Percentiles rank a stretch among this genome's conserved stretches.
Evolutionary conservation across 2,888 invertebrate species (phyloP).

Genomic region (Apeira syringaria): DNA sequence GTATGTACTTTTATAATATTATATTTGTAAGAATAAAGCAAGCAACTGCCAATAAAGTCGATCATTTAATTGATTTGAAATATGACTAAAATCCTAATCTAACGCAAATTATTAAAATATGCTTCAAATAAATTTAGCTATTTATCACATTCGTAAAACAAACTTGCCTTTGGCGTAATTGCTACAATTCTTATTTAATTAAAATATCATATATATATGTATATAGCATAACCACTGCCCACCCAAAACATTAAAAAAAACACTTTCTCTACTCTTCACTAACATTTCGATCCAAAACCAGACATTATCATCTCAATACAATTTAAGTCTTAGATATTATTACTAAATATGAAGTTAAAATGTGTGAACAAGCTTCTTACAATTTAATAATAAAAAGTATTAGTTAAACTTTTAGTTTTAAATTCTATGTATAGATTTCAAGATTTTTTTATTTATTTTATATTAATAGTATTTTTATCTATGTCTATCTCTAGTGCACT

Average conservation of each 20-base stretch:
- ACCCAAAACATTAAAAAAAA: constrained; percentile 45
- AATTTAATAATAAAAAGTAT: constrained; percentile 80
- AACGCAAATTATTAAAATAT: constrained; percentile 29
- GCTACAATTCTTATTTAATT: constrained; percentile 21
- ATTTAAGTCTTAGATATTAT: constrained; percentile 70
- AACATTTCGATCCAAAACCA: constrained; percentile 53
- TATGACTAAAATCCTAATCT: constrained; percentile 14
- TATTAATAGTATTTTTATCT: constrained; percentile 78
- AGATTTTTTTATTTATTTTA: constrained; percentile 68
- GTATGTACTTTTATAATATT: too few species aligned
- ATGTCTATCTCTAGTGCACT: constrained; percentile 78
- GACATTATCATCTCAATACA: constrained; percentile 42
- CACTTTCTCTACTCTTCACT: constrained; percentile 59
- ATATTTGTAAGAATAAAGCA: too few species aligned
- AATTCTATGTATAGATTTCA: constrained; percentile 82
- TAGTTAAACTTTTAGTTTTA: constrained; percentile 80
- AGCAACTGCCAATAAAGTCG: constrained; percentile 26
- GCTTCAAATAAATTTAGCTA: constrained; percentile 31
- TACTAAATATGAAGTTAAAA: constrained; percentile 81
- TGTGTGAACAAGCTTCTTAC: constrained; percentile 83
- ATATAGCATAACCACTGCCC: constrained; percentile 41
- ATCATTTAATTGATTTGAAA: constrained; percentile 11
- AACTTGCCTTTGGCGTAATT: constrained; percentile 69
- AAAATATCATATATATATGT: constrained; percentile 26
- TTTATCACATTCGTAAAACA: constrained; percentile 67